Conservation (phyloP, 2,888 invertebrate species). For the Ischnura elegans region DNA sequence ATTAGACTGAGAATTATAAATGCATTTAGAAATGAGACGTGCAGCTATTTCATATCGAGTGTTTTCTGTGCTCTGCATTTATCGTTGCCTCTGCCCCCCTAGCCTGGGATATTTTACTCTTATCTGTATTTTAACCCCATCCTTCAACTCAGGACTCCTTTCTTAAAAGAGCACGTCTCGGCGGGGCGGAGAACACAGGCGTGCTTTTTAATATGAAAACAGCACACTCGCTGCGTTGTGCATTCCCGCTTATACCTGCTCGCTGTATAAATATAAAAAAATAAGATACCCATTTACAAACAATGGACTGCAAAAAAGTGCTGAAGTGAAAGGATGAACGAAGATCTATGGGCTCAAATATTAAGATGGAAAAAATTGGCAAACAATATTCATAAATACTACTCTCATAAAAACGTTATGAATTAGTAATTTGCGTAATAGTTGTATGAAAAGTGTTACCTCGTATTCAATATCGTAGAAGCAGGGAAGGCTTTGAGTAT, state of each 20-base stretch:
- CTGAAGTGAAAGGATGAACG: neutral
- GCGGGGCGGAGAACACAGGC: neutral
- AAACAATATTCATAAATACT: too few species aligned
- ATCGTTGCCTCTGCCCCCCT: neutral
- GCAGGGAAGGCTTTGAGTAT: too few species aligned
- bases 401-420: too few species aligned
- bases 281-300: neutral
- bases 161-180: neutral
- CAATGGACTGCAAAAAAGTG: neutral
- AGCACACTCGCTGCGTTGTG: neutral
- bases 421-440: too few species aligned
- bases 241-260: neutral
- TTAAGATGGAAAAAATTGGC: neutral
- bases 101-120: neutral
- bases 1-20: too few species aligned
- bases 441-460: too few species aligned
- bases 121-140: neutral
- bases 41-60: neutral
- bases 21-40: too few species aligned
- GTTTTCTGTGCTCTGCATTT: neutral
- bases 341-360: neutral
- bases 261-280: neutral
- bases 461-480: too few species aligned
- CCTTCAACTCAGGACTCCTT: neutral
- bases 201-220: neutral